A percentile compares a stretch with the other conserved stretches of the same genome.
Evolutionary conservation across 2,888 invertebrate genomes (phyloP).

Genomic region (Troides oblongomaculatus): DNA sequence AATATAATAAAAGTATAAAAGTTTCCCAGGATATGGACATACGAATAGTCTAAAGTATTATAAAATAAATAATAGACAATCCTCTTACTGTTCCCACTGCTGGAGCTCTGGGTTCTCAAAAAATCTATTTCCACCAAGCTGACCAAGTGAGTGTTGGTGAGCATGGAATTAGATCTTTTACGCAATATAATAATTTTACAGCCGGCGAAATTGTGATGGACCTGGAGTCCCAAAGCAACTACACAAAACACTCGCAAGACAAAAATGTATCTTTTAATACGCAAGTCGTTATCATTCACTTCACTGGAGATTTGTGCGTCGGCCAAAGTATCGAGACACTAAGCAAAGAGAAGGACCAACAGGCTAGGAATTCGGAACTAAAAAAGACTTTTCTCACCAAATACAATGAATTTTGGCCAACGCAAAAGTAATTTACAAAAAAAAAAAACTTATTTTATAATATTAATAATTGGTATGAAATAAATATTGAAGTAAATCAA

Average conservation of each 20-base stretch:
- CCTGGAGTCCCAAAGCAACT: slow-evolving; percentile 55
- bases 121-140: too few species aligned
- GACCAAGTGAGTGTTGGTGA: too few species aligned
- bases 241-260: slow-evolving; percentile 61
- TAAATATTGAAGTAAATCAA: slow-evolving; percentile 22
- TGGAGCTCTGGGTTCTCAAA: too few species aligned
- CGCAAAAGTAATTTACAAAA: slow-evolving; percentile 54
- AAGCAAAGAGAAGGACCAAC: slow-evolving; percentile 83
- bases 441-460: slow-evolving; percentile 4
- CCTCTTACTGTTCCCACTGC: too few species aligned
- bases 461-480: slow-evolving; percentile 25
- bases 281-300: slow-evolving; percentile 82
- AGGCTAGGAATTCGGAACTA: slow-evolving; percentile 82
- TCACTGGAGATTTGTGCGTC: slow-evolving; percentile 78
- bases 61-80: too few species aligned
- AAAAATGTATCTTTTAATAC: slow-evolving; percentile 75
- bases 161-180: background rate
- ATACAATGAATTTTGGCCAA: slow-evolving; percentile 73
- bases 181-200: slow-evolving; percentile 31
- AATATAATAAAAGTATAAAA: too few species aligned
- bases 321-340: slow-evolving; percentile 80
- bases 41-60: too few species aligned
- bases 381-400: slow-evolving; percentile 77
- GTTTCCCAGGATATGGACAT: too few species aligned
- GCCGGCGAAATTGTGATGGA: slow-evolving; percentile 61